Evolutionary conservation across 2,113 vertebrate genomes (phyloP).

Genomic region (Bufo gargarizans): DNA sequence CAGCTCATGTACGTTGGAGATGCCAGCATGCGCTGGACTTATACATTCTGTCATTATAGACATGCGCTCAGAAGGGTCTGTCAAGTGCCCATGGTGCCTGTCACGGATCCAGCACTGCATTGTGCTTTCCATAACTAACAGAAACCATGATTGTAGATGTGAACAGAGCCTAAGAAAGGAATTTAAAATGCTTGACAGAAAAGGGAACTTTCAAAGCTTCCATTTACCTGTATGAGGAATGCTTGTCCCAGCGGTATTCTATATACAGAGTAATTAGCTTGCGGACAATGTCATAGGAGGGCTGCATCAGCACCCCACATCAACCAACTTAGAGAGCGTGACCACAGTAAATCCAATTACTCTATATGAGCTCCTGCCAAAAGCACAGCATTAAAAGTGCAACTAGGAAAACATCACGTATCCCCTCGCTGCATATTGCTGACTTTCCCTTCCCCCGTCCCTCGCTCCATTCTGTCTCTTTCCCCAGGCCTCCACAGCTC

Average conservation of each 20-base stretch:
- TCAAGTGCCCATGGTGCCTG: not conserved
- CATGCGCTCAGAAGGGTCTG: not conserved
- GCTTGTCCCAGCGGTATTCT: not conserved
- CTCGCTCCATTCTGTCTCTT: constrained; percentile 1
- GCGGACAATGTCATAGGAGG: not conserved
- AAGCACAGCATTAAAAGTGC: constrained; percentile 3
- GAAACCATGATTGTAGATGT: not conserved
- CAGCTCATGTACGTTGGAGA: no score
- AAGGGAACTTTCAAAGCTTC: not conserved
- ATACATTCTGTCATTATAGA: no score
- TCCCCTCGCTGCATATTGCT: not conserved
- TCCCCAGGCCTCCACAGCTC: constrained; percentile 14
- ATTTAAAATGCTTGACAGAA: no score
- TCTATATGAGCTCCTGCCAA: constrained; percentile 26
- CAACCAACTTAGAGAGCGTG: not conserved
- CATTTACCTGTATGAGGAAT: not conserved
- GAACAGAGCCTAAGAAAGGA: not conserved
- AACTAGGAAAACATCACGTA: not conserved
- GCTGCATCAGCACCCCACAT: not conserved
- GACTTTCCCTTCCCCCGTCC: not conserved
- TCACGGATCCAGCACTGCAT: not conserved
- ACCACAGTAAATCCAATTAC: constrained; percentile 39
- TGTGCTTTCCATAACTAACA: not conserved
- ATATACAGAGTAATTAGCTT: not conserved
- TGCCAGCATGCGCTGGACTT: no score